These are phyloP conservation scores for Oscarella lobularis DNA, from an alignment of 37 sponge, comb jelly and placozoan species.

Conservation along the genomic window DNA sequence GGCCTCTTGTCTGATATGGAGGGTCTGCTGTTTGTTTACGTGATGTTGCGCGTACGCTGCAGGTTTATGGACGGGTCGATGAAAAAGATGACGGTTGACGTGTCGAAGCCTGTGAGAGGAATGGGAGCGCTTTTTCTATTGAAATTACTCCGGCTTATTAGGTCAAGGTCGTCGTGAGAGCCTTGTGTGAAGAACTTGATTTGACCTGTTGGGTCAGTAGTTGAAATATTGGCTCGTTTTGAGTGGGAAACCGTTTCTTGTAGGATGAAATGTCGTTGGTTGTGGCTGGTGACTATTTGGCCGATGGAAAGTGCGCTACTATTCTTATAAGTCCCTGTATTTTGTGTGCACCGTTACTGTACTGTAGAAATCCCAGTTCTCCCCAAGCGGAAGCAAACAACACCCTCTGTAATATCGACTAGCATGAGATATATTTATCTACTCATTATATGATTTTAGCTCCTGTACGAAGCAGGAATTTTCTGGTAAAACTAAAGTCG, in stretches of 20 bases:
- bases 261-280: conserved; percentile 79
- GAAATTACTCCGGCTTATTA: not conserved
- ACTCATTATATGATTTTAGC: no score
- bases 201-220: not conserved
- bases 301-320: no score
- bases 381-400: no score
- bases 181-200: not conserved
- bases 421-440: no score
- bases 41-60: not conserved
- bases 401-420: no score
- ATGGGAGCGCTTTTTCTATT: not conserved
- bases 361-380: no score
- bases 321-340: no score
- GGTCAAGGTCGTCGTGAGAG: not conserved
- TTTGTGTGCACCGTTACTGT: no score
- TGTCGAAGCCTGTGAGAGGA: not conserved
- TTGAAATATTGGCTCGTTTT: not conserved
- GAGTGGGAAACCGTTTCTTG: no score
- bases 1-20: not conserved
- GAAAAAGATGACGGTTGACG: not conserved
- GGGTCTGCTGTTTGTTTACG: not conserved
- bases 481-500: no score
- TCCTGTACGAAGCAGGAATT: no score
- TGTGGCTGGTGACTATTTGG: conserved; percentile 68
- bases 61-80: not conserved